Evolutionary conservation across 2,113 vertebrate genomes (phyloP).

Genomic region (Chaetodon auriga): DNA sequence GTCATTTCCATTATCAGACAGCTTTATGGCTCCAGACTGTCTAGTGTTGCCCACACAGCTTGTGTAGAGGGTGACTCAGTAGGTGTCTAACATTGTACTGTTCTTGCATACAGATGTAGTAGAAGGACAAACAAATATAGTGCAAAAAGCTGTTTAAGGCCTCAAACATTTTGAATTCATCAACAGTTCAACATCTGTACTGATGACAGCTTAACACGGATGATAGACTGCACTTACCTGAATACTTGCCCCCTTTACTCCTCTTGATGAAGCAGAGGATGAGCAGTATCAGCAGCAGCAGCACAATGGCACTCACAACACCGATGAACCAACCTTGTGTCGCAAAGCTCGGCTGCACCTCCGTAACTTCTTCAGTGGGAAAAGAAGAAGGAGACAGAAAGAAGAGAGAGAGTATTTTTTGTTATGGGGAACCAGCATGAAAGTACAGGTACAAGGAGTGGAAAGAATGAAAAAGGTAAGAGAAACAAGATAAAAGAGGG

Average conservation of each 20-base stretch:
- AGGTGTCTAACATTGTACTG: neutral
- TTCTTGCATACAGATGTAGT: neutral
- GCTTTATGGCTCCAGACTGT: constrained; percentile 38
- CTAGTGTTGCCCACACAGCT: constrained; percentile 1
- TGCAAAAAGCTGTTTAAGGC: neutral
- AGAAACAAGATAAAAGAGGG: constrained; percentile 29
- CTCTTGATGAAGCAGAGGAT: constrained; percentile 93
- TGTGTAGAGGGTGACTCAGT: constrained; percentile 3
- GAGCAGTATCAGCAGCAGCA: constrained; percentile 88
- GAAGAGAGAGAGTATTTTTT: neutral
- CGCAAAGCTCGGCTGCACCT: constrained; percentile 81
- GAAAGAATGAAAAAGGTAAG: constrained; percentile 17
- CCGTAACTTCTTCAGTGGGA: constrained; percentile 63
- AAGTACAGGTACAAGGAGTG: neutral
- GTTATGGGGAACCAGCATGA: constrained; percentile 5
- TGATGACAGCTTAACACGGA: neutral
- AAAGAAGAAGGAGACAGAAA: neutral
- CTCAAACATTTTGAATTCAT: neutral
- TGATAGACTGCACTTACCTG: constrained; percentile 80
- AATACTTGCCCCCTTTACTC: constrained; percentile 94
- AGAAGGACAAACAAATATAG: neutral
- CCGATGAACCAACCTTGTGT: constrained; percentile 93
- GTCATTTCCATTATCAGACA: constrained; percentile 32
- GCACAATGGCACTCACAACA: constrained; percentile 87
- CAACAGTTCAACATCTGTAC: neutral